A percentile compares a stretch with the other conserved stretches of the same genome.
Evolutionary conservation across 2,113 vertebrate genomes (phyloP).

Genomic region (Hemiscyllium ocellatum): DNA sequence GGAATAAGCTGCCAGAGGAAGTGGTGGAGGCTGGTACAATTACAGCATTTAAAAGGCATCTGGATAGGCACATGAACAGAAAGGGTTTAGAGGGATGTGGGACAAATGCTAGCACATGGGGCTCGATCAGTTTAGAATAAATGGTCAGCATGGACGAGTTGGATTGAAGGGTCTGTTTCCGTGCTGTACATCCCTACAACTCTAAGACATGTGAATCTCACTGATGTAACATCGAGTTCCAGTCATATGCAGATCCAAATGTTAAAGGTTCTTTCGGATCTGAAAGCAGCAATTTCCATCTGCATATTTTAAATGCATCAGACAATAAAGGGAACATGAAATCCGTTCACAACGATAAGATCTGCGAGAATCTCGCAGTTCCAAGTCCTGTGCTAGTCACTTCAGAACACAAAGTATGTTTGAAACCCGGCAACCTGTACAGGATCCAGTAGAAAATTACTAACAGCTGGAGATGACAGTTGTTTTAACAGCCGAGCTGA

Average conservation of each 20-base stretch:
- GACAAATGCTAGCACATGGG: no score
- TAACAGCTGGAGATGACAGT: constrained; percentile 99
- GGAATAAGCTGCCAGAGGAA: no score
- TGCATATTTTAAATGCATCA: not conserved
- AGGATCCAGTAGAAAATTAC: constrained; percentile 95
- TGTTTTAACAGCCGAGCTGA: constrained; percentile 99
- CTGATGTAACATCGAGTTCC: not conserved
- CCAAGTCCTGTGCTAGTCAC: not conserved
- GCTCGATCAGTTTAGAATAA: no score
- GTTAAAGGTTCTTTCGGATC: not conserved
- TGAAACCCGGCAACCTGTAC: constrained; percentile 80
- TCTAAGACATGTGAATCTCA: not conserved
- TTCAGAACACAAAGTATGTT: constrained; percentile 55
- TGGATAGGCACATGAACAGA: no score
- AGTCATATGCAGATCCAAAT: not conserved
- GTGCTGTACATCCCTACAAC: no score
- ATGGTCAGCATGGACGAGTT: no score
- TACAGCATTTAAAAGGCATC: no score
- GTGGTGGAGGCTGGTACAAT: no score
- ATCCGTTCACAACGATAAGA: not conserved
- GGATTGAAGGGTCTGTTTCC: no score
- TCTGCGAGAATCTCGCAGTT: not conserved
- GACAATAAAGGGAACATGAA: not conserved
- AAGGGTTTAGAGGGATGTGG: no score
- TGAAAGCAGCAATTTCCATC: not conserved